phyloP scores from a whole-genome alignment of 2,888 invertebrate species.

The Drosophila vallismaia region DNA sequence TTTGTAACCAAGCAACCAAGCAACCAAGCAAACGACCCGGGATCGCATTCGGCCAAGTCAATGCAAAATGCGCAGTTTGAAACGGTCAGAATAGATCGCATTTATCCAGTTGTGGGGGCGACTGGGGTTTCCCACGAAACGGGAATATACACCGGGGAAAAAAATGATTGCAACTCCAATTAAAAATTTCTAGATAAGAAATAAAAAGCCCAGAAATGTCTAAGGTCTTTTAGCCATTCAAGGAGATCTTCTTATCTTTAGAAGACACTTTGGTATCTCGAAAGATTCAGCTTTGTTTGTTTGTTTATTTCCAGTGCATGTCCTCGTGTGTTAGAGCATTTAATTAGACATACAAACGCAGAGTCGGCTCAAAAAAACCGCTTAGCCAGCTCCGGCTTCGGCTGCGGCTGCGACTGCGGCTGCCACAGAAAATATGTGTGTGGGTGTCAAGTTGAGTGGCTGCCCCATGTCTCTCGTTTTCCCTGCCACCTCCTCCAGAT shows the following conservation, averaged over 20 bases:
- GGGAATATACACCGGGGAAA: neutral
- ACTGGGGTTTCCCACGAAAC: neutral
- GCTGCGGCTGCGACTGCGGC: neutral
- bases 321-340: constrained; percentile 38
- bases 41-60: constrained; percentile 6
- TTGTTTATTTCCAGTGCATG: constrained; percentile 1
- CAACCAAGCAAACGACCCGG: constrained; percentile 7
- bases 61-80: constrained; percentile 46
- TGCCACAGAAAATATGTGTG: constrained; percentile 50
- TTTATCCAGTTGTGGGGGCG: constrained; percentile 24
- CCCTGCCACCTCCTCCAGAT: no score
- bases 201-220: no score
- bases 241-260: neutral
- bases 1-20: constrained; percentile 37
- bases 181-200: neutral
- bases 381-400: constrained; percentile 34
- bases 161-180: neutral
- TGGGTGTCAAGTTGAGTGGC: constrained; percentile 66
- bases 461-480: constrained; percentile 1
- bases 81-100: constrained; percentile 24
- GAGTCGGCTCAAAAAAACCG: constrained; percentile 52
- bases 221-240: neutral
- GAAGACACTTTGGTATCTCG: neutral
- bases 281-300: neutral
- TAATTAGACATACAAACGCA: constrained; percentile 61